A percentile compares a stretch with the other conserved stretches of the same genome.
phyloP scores from a whole-genome alignment of 2,113 vertebrate genomes.

The Clarias batrachus region DNA sequence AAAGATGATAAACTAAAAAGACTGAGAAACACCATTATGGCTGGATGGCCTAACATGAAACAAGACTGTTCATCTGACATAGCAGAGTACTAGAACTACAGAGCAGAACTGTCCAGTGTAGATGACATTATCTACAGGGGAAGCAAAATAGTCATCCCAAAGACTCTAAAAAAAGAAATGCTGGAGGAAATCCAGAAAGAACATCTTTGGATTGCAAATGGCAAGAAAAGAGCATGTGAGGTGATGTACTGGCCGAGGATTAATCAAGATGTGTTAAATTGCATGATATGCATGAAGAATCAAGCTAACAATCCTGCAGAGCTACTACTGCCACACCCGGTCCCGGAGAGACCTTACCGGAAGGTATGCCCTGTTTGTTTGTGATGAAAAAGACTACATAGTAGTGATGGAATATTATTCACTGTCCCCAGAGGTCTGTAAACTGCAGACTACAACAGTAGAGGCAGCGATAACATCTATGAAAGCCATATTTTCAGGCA shows the following conservation, averaged over 20 bases:
- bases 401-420: neutral
- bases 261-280: too few relatives aligned
- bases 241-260: too few relatives aligned
- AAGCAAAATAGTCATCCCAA: too few relatives aligned
- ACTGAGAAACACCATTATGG: neutral
- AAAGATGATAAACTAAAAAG: neutral
- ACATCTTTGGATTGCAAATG: too few relatives aligned
- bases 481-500: neutral
- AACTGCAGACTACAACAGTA: neutral
- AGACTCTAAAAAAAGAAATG: too few relatives aligned
- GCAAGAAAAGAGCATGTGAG: too few relatives aligned
- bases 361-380: neutral
- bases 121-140: neutral
- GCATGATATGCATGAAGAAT: neutral
- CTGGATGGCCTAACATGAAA: neutral
- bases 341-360: neutral
- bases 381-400: neutral
- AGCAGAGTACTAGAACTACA: neutral
- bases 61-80: neutral
- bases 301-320: neutral
- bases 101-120: neutral
- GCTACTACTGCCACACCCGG: neutral
- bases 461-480: neutral
- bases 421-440: neutral
- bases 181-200: too few relatives aligned